Percentiles rank a stretch among this genome's conserved stretches.
phyloP scores from a whole-genome alignment of 1,140 invertebrate genomes.

The Zaprionus kolodkinae region DNA sequence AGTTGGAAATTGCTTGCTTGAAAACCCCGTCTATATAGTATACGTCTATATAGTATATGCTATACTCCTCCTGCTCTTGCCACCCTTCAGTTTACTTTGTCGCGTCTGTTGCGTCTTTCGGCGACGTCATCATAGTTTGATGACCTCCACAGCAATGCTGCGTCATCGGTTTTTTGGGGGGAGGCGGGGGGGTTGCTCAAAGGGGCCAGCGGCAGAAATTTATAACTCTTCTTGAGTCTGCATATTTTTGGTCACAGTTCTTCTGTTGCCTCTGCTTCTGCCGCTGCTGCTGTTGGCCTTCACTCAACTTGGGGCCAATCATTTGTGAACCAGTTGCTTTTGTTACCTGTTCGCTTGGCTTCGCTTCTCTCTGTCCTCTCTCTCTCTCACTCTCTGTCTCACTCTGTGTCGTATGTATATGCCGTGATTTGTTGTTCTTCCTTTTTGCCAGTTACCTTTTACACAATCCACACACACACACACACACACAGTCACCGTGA shows the following conservation, averaged over 20 bases:
- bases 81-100: neutral
- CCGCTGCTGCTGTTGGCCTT: conserved; percentile 29
- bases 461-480: conserved; percentile 37
- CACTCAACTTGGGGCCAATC: conserved; percentile 19
- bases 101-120: conserved; percentile 16
- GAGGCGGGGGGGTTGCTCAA: neutral
- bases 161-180: conserved; percentile 40
- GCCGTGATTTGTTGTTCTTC: conserved; percentile 62
- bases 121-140: conserved; percentile 75
- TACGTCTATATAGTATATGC: neutral
- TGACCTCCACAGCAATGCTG: conserved; percentile 60
- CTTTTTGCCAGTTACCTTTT: conserved; percentile 37
- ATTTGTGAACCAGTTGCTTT: conserved; percentile 52
- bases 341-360: conserved; percentile 44
- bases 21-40: neutral
- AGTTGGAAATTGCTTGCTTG: conserved; percentile 7
- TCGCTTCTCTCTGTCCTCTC: neutral
- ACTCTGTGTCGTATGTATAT: conserved; percentile 32
- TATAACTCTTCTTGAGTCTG: conserved; percentile 45
- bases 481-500: neutral
- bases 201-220: neutral
- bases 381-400: neutral
- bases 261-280: conserved; percentile 10
- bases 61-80: neutral
- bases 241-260: conserved; percentile 52